Evolutionary conservation across 2,888 invertebrate species (phyloP).

Genomic region (Oxyteleia sp.): DNA sequence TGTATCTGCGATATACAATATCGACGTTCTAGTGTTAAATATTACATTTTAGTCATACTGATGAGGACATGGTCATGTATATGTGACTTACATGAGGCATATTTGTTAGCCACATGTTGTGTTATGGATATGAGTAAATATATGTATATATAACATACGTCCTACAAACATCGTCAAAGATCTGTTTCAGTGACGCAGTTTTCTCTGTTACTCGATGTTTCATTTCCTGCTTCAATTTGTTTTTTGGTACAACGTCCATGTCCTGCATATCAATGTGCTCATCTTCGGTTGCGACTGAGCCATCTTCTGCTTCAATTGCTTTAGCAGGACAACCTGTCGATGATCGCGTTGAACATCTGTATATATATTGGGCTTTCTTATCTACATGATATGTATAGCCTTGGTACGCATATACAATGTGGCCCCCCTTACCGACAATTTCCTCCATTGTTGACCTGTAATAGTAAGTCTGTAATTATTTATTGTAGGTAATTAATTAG

Average conservation of each 20-base stretch:
- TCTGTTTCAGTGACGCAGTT: neutral
- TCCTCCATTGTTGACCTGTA: slow-evolving; percentile 22
- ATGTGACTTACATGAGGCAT: too few relatives aligned
- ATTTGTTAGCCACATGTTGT: too few relatives aligned
- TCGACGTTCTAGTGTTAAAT: too few relatives aligned
- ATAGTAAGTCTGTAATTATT: too few relatives aligned
- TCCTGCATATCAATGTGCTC: slow-evolving; percentile 2
- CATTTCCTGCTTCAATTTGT: slow-evolving; percentile 10
- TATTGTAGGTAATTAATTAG: too few relatives aligned
- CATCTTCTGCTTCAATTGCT: slow-evolving; percentile 13
- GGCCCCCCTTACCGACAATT: slow-evolving; percentile 1
- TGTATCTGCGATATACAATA: too few relatives aligned
- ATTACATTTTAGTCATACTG: too few relatives aligned
- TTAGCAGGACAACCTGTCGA: neutral
- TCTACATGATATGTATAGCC: slow-evolving; percentile 5
- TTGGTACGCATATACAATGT: neutral
- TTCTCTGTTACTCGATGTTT: neutral
- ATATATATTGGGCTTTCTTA: neutral
- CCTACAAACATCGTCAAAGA: slow-evolving; percentile 18
- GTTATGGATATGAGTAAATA: too few relatives aligned
- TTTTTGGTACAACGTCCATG: neutral
- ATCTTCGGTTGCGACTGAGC: neutral
- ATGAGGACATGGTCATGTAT: too few relatives aligned
- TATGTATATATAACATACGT: too few relatives aligned
- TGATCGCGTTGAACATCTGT: slow-evolving; percentile 1